Percentiles rank a stretch among this genome's conserved stretches.
Evolutionary conservation across 2,888 invertebrate genomes (phyloP).

Genomic region (Melanostoma mellinum): DNA sequence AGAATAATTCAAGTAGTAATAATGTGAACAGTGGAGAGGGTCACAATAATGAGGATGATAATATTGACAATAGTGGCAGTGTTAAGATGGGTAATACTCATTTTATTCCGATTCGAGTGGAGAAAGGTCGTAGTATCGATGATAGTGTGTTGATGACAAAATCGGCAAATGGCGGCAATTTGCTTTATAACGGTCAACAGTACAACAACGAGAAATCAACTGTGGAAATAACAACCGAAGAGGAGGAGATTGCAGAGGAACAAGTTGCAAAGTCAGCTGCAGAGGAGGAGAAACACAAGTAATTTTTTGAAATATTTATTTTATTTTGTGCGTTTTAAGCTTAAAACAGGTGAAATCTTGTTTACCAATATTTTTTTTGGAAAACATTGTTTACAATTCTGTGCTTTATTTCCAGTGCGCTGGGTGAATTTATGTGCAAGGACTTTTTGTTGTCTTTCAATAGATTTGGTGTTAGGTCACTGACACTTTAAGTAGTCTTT

Average conservation of each 20-base stretch:
- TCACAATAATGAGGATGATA: constrained; percentile 80
- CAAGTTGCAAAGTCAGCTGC: constrained; percentile 11
- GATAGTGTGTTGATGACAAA: constrained; percentile 76
- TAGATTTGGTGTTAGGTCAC: too few relatives aligned
- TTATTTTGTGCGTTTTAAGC: constrained; percentile 1
- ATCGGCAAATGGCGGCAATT: constrained; percentile 52
- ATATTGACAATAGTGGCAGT: constrained; percentile 79
- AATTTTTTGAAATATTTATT: constrained; percentile 71
- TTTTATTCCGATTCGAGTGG: constrained; percentile 80
- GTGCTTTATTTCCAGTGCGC: too few relatives aligned
- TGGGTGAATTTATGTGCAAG: too few relatives aligned
- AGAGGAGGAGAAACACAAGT: constrained; percentile 44
- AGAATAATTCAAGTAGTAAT: constrained; percentile 53
- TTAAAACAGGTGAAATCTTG: not conserved
- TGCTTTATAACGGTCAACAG: constrained; percentile 69
- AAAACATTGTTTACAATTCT: too few relatives aligned
- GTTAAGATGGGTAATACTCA: constrained; percentile 80
- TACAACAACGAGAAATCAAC: constrained; percentile 74
- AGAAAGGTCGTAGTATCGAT: constrained; percentile 78
- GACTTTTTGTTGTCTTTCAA: too few relatives aligned
- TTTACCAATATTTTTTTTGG: too few relatives aligned
- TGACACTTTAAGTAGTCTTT: too few relatives aligned
- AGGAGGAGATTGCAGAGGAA: constrained; percentile 74
- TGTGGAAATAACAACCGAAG: constrained; percentile 78
- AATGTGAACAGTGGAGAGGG: constrained; percentile 56